Percentiles rank a stretch among this genome's conserved stretches.
phyloP scores from a whole-genome alignment of 2,113 vertebrate species.

The Rousettus leschenaultii region DNA sequence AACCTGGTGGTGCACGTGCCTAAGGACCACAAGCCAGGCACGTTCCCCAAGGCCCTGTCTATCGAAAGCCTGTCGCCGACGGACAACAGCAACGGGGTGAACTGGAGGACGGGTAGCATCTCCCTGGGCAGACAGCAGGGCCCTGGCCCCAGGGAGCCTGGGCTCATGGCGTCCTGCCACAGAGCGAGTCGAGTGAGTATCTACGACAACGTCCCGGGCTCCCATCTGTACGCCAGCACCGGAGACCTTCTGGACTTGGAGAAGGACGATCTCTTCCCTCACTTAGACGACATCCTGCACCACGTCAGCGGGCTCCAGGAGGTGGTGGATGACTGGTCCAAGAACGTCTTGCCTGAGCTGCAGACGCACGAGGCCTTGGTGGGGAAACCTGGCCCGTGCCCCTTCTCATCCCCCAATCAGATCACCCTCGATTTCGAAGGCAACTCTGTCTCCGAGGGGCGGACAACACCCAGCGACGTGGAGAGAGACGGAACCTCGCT shows the following conservation, averaged over 20 bases:
- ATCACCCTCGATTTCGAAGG: constrained; percentile 94
- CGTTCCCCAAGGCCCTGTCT: constrained; percentile 97
- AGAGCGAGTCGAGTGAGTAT: constrained; percentile 85
- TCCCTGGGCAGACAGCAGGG: constrained; percentile 81
- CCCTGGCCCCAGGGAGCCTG: constrained; percentile 80
- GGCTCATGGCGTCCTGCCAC: constrained; percentile 86
- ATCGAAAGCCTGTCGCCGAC: constrained; percentile 93
- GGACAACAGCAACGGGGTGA: constrained; percentile 80
- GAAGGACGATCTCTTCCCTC: constrained; percentile 92
- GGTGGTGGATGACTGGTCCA: constrained; percentile 95
- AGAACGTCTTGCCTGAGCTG: constrained; percentile 86
- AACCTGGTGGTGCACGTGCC: constrained; percentile 94
- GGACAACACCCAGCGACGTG: constrained; percentile 87
- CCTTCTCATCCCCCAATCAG: constrained; percentile 84
- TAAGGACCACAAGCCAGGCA: constrained; percentile 98
- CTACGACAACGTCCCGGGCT: constrained; percentile 94
- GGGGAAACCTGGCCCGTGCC: constrained; percentile 58
- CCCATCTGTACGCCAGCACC: constrained; percentile 96
- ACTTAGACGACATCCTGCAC: constrained; percentile 94
- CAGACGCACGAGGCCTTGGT: constrained; percentile 59
- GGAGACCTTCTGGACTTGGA: constrained; percentile 95
- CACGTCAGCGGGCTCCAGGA: constrained; percentile 94
- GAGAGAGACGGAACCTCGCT: constrained; percentile 92
- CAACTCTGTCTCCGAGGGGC: constrained; percentile 91
- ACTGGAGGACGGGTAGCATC: constrained; percentile 88